A percentile compares a stretch with the other conserved stretches of the same genome.
Evolutionary conservation across 2,888 invertebrate genomes (phyloP).

Genomic region (Protophormia terraenovae): DNA sequence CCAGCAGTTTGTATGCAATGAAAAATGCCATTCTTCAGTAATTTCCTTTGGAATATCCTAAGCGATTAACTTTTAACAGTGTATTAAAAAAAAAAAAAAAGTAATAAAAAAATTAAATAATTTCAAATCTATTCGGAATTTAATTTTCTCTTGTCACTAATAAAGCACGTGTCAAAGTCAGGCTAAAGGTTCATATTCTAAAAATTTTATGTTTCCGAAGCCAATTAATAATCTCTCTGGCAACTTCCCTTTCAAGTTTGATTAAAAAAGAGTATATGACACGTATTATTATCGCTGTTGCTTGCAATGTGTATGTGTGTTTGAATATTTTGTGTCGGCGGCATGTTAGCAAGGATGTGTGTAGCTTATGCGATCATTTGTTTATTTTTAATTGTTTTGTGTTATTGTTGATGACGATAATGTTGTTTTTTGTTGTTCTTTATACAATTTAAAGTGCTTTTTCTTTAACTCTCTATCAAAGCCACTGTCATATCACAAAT

Average conservation of each 20-base stretch:
- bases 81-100: too few relatives aligned
- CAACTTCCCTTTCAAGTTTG: not conserved
- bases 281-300: not conserved
- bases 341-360: not conserved
- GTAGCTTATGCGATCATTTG: conserved; percentile 30
- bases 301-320: not conserved
- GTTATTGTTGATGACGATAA: conserved; percentile 14
- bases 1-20: too few relatives aligned
- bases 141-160: too few relatives aligned
- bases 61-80: too few relatives aligned
- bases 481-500: not conserved
- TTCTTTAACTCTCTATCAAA: conserved; percentile 20
- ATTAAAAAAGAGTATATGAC: not conserved
- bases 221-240: not conserved
- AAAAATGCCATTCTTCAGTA: too few relatives aligned
- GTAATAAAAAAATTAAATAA: too few relatives aligned
- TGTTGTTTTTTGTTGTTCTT: conserved; percentile 27
- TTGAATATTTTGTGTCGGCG: not conserved
- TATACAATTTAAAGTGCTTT: conserved; percentile 50
- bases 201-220: too few relatives aligned
- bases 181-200: too few relatives aligned
- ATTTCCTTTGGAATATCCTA: too few relatives aligned
- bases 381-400: conserved; percentile 42
- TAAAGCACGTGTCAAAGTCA: too few relatives aligned
- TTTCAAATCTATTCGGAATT: too few relatives aligned